Evolutionary conservation across 2,888 invertebrate species (phyloP), one percentile per base, ranked within the genome.

Genomic region (Cybosia mesomella): DNA sequence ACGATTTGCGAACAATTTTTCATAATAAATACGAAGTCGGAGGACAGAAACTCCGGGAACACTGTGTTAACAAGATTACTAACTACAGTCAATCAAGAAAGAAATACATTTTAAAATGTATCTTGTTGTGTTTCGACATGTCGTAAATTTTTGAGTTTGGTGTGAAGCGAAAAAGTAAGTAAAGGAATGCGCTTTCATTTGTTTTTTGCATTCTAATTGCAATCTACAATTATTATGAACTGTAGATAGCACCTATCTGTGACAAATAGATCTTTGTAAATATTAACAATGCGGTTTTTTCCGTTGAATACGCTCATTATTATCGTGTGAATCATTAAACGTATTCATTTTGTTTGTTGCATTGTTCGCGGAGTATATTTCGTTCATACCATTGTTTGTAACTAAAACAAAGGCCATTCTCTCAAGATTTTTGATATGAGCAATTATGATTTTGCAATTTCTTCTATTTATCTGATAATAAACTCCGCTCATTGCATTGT

Each of bases 361-460:
- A 86, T 85, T 87, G 86, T 87, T 74, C 70, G 28, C 68, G 62
- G 68, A 72, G 72, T 77, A 76, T 77, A 83, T 83, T 84, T 78
- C 79, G 79, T 76, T 72, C 73, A 69, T 68, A 74, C 86, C 78
- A 89, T 89, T 89, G 89, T 89, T 89, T 86, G 77, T 73, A 71
- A 76, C 72, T 72, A 71, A 83, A 85, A 88, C 89, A 90, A 89
- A 88, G 87, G 86, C 80, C 77, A 75, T 87, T 87, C 85, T 86
- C 87, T 74, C 84, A 85, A 88, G 89, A 87, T 83, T 79, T 80
- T 77, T 83, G 86, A 86, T 87, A 86, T 81, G 76, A 81, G 85
- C 83, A 86, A 87, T 88, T 87, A 85, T 85, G 82, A 84, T 83
- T 85, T 80, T 80, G 83, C 81, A 84, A 82, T 84, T 75, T 79